Conservation (phyloP, 2,797 vertebrate species). For the Antennarius maculatus region DNA sequence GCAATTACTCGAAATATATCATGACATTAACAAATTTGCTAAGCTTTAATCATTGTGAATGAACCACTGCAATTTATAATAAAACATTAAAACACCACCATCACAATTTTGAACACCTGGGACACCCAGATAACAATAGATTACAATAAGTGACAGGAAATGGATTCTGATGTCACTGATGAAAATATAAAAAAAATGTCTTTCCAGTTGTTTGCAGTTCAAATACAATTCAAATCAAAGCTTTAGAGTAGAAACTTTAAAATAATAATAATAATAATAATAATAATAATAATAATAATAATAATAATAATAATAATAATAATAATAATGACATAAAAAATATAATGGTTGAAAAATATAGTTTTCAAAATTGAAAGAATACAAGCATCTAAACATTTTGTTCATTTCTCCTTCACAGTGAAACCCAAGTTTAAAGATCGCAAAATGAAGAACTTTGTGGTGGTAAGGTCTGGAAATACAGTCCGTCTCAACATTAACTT, state of each 20-base stretch:
- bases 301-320: too few species aligned
- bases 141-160: not conserved
- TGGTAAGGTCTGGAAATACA: slow-evolving; percentile 83
- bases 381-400: not conserved
- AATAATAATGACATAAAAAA: not conserved
- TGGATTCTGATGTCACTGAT: not conserved
- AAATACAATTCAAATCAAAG: not conserved
- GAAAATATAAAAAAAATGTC: not conserved
- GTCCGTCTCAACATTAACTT: slow-evolving; percentile 84
- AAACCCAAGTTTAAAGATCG: slow-evolving; percentile 83
- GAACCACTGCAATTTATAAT: not conserved
- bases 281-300: not conserved
- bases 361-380: not conserved
- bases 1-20: not conserved
- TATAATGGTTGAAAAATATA: not conserved
- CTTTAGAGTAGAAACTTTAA: not conserved
- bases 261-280: not conserved
- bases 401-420: slow-evolving; percentile 72
- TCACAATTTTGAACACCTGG: not conserved
- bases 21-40: not conserved
- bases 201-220: not conserved
- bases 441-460: slow-evolving; percentile 80
- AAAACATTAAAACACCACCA: not conserved
- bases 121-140: not conserved
- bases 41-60: not conserved